Conservation (phyloP, 2,888 invertebrate species). For the Meloe dianella region DNA sequence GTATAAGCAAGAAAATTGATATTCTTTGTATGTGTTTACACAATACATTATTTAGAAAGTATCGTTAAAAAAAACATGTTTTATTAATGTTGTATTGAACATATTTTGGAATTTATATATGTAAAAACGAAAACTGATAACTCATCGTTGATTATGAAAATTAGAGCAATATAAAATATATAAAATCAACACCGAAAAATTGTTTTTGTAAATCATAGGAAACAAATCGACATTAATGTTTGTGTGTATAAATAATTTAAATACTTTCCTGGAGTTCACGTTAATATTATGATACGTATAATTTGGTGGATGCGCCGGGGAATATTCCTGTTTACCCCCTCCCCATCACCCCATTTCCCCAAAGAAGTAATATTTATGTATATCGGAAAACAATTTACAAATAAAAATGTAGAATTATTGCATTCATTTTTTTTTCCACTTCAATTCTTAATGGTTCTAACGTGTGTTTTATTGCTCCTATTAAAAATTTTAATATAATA, state of each 20-base stretch:
- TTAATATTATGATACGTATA: neutral
- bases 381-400: neutral
- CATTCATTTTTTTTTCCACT: neutral
- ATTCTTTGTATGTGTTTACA: neutral
- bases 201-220: neutral
- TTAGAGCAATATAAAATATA: neutral
- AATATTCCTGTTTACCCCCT: neutral
- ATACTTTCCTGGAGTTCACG: neutral
- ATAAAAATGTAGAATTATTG: neutral
- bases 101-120: no score
- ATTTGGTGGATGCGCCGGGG: constrained; percentile 9
- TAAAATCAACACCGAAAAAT: neutral
- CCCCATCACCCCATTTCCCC: no score
- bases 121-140: no score
- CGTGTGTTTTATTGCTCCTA: no score
- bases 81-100: neutral
- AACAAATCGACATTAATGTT: neutral
- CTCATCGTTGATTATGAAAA: no score
- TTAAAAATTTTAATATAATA: no score
- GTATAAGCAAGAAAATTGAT: neutral
- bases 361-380: neutral
- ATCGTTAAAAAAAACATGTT: neutral
- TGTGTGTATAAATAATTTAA: neutral
- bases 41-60: no score
- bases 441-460: neutral